These are phyloP conservation scores for Thymelicus acteon DNA, from an alignment of 2,888 invertebrate species.

Conservation along the genomic window DNA sequence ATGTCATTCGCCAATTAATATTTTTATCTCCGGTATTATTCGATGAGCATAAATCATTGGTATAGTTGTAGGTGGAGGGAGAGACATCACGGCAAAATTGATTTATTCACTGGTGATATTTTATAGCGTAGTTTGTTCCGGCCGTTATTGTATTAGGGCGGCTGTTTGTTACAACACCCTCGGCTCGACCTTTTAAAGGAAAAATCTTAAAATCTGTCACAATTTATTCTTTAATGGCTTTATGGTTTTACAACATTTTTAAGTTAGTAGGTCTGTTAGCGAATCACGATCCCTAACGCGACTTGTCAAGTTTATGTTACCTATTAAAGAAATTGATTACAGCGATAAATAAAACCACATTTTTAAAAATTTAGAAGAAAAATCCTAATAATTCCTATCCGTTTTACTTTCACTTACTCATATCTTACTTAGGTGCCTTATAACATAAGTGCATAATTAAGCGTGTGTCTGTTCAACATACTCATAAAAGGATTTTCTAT, in stretches of 20 bases:
- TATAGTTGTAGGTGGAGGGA: constrained; percentile 66
- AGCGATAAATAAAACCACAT: too few species aligned
- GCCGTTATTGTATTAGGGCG: constrained; percentile 88
- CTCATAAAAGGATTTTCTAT: too few species aligned
- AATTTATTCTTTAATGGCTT: constrained; percentile 16
- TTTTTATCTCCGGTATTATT: constrained; percentile 74
- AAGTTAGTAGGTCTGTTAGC: too few species aligned
- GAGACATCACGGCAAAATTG: constrained; percentile 79
- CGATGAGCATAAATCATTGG: constrained; percentile 75
- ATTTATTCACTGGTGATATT: constrained; percentile 87
- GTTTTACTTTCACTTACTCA: too few species aligned
- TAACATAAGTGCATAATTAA: too few species aligned
- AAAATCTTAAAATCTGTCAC: constrained; percentile 21
- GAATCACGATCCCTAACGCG: too few species aligned
- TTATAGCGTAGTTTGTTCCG: constrained; percentile 88
- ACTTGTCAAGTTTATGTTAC: too few species aligned
- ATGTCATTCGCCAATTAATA: constrained; percentile 63
- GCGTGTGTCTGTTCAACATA: too few species aligned
- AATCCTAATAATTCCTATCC: too few species aligned
- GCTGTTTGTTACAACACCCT: constrained; percentile 76
- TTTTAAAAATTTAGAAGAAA: too few species aligned
- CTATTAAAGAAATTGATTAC: too few species aligned
- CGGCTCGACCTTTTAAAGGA: constrained; percentile 24
- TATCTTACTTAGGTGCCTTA: too few species aligned
- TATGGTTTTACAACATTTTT: not conserved